phyloP scores from a whole-genome alignment of 53 echinoderm and acorn worm species.

The Actinopyga echinites region DNA sequence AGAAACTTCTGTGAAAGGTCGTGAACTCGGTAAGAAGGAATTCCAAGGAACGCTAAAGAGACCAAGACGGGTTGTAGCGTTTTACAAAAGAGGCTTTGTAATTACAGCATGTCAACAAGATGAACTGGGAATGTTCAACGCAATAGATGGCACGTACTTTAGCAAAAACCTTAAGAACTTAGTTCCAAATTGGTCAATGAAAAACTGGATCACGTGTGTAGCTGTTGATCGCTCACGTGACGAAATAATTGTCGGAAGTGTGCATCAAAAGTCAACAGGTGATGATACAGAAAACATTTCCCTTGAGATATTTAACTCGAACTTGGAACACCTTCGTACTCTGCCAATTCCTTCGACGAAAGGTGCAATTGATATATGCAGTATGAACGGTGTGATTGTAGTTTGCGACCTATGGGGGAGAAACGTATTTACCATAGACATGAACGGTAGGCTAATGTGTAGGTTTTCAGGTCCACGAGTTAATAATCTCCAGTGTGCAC shows the following conservation, averaged over 20 bases:
- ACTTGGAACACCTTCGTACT: neutral
- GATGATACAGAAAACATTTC: neutral
- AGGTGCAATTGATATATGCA: constrained; percentile 9
- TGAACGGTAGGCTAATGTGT: neutral
- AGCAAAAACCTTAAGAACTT: neutral
- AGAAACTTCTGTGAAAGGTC: neutral
- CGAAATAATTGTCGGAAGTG: constrained; percentile 13
- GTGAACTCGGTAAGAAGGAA: neutral
- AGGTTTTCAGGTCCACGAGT: constrained; percentile 14
- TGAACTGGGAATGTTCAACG: constrained; percentile 6
- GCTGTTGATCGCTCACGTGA: neutral
- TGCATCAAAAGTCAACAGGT: neutral
- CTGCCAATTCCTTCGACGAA: neutral
- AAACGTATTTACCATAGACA: neutral
- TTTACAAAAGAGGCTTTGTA: neutral
- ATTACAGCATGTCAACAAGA: constrained; percentile 7
- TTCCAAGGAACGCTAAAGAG: neutral
- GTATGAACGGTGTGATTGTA: neutral
- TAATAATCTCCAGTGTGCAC: constrained; percentile 16
- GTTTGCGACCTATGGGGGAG: constrained; percentile 18
- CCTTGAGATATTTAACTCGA: neutral
- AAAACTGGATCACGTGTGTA: constrained; percentile 28
- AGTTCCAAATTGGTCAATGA: neutral
- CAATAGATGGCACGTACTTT: neutral
- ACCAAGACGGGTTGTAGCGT: constrained; percentile 12